phyloP scores from a whole-genome alignment of 1,140 invertebrate species.

The Brachionus asplanchnoidis region DNA sequence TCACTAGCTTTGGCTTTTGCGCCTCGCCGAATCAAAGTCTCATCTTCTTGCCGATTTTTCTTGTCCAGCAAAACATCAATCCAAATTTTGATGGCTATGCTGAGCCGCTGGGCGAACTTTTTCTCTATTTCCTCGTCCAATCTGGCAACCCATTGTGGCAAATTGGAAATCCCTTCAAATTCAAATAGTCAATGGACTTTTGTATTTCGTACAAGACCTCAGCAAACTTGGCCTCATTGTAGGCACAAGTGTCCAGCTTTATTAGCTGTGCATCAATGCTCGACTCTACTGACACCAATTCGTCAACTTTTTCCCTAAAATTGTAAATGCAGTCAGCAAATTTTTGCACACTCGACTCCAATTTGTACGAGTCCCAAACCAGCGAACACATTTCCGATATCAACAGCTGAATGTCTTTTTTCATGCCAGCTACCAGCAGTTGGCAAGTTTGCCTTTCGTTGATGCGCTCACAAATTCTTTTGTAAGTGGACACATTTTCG shows the following conservation, averaged over 20 bases:
- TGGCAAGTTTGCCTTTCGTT: constrained; percentile 44
- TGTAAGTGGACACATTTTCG: constrained; percentile 92
- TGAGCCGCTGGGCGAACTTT: constrained; percentile 77
- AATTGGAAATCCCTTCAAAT: constrained; percentile 93
- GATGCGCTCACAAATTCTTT: constrained; percentile 91
- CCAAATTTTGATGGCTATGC: constrained; percentile 92
- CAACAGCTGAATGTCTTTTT: constrained; percentile 79
- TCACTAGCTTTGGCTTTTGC: not conserved
- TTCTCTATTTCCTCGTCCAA: constrained; percentile 90
- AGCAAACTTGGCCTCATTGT: constrained; percentile 80
- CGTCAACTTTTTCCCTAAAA: constrained; percentile 95
- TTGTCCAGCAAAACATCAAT: constrained; percentile 79
- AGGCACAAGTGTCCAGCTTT: constrained; percentile 89
- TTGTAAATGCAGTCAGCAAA: constrained; percentile 85
- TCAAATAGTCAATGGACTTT: constrained; percentile 93
- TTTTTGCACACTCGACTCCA: constrained; percentile 92
- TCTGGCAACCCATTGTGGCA: constrained; percentile 87
- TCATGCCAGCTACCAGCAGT: constrained; percentile 77
- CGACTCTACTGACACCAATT: constrained; percentile 85
- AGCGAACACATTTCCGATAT: constrained; percentile 84
- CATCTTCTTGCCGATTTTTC: constrained; percentile 67
- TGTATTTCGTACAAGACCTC: constrained; percentile 93
- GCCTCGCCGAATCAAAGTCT: constrained; percentile 42
- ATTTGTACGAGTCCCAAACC: constrained; percentile 97
- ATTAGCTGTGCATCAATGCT: constrained; percentile 89